Evolutionary conservation across 2,797 vertebrate species (phyloP).

Genomic region (Xenentodon cancila): DNA sequence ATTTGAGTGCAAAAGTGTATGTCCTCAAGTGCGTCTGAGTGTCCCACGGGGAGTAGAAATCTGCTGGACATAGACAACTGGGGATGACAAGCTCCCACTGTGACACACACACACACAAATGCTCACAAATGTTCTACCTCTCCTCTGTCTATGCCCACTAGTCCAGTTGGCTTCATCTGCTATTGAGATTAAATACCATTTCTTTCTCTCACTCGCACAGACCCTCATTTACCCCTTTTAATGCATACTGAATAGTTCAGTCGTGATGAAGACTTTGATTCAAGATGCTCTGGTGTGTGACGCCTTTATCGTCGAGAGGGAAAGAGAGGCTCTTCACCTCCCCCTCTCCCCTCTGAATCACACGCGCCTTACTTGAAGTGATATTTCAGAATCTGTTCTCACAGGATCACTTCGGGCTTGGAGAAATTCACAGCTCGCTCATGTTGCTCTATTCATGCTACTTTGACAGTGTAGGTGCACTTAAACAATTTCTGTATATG

Average conservation of each 20-base stretch:
- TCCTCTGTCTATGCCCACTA: conserved; percentile 51
- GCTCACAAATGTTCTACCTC: conserved; percentile 21
- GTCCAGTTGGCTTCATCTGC: conserved; percentile 64
- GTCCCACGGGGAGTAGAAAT: conserved; percentile 64
- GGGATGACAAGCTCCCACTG: conserved; percentile 66
- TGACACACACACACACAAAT: conserved; percentile 30
- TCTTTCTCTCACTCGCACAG: conserved; percentile 3
- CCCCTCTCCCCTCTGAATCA: conserved; percentile 12
- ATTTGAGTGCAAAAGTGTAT: conserved; percentile 6
- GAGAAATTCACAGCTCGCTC: background rate
- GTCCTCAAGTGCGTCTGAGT: conserved; percentile 14
- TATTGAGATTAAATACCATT: conserved; percentile 52
- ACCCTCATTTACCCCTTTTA: background rate
- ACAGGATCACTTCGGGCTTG: conserved; percentile 19
- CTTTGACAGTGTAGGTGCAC: too few relatives aligned
- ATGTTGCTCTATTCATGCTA: too few relatives aligned
- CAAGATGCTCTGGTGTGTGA: too few relatives aligned
- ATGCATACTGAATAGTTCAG: background rate
- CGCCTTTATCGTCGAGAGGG: too few relatives aligned
- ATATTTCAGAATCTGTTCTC: conserved; percentile 45
- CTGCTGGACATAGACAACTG: conserved; percentile 73
- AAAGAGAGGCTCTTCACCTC: conserved; percentile 8
- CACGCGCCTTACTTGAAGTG: conserved; percentile 30
- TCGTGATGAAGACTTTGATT: background rate
- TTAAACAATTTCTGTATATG: too few relatives aligned